Evolutionary conservation across 2,797 vertebrate species (phyloP).

Genomic region (Schizopygopsis malacanthus): DNA sequence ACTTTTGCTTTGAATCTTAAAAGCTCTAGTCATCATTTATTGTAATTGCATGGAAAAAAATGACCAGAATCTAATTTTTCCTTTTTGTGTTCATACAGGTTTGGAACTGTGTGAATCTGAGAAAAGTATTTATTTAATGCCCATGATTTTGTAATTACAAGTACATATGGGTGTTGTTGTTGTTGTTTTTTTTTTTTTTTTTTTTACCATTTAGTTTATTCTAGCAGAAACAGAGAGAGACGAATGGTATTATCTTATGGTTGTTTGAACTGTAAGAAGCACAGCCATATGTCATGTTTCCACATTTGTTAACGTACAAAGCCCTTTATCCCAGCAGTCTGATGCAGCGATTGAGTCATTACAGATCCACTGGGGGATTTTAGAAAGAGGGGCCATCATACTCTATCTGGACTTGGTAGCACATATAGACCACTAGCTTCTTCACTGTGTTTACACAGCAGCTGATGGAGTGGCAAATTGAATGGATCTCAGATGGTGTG

Average conservation of each 20-base stretch:
- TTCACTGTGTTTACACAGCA: neutral
- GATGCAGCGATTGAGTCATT: slow-evolving; percentile 38
- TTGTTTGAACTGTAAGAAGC: slow-evolving; percentile 36
- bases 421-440: neutral
- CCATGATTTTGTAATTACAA: neutral
- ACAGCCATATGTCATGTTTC: slow-evolving; percentile 42
- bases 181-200: neutral
- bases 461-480: slow-evolving; percentile 38
- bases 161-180: slow-evolving; percentile 3
- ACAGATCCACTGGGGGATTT: slow-evolving; percentile 1
- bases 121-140: neutral
- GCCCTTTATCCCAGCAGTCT: slow-evolving; percentile 32
- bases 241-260: slow-evolving; percentile 19
- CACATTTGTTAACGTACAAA: slow-evolving; percentile 23
- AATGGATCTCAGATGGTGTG: slow-evolving; percentile 18
- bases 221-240: neutral
- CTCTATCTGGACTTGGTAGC: slow-evolving; percentile 19
- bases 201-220: neutral
- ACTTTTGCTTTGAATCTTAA: neutral
- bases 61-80: neutral
- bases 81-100: neutral
- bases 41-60: neutral
- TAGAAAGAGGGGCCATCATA: slow-evolving; percentile 27
- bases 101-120: neutral
- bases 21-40: neutral